phyloP scores from a whole-genome alignment of 1,140 invertebrate species.

The Xylocopa sonorina region DNA sequence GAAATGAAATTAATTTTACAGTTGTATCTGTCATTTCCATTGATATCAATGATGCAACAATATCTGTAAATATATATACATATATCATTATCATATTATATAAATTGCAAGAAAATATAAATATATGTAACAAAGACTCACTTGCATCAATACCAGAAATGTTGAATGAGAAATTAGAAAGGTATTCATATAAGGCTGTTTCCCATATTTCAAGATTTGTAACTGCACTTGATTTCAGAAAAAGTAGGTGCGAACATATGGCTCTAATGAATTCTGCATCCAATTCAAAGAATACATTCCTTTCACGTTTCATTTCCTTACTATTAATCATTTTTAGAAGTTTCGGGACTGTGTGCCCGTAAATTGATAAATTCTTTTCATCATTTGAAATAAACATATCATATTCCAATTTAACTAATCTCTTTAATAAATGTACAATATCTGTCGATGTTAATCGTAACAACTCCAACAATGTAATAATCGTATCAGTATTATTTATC shows the following conservation, averaged over 20 bases:
- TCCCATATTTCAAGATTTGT: conserved; percentile 82
- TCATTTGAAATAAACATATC: conserved; percentile 60
- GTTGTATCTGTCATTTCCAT: conserved; percentile 57
- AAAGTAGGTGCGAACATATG: conserved; percentile 57
- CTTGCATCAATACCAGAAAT: conserved; percentile 78
- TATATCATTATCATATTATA: conserved; percentile 39
- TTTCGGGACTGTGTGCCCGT: conserved; percentile 69
- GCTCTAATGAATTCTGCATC: conserved; percentile 62
- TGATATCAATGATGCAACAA: conserved; percentile 66
- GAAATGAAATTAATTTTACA: conserved; percentile 67
- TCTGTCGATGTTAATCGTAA: conserved; percentile 61
- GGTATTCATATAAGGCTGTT: conserved; percentile 81
- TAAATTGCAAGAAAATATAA: not conserved
- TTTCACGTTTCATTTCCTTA: conserved; percentile 14
- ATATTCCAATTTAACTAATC: conserved; percentile 60
- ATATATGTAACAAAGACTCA: conserved; percentile 42
- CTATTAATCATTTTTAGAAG: conserved; percentile 65
- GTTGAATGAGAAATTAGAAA: conserved; percentile 84
- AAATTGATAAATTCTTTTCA: conserved; percentile 65
- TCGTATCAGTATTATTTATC: conserved; percentile 18
- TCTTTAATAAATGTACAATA: conserved; percentile 61
- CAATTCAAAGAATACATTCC: conserved; percentile 44
- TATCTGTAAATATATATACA: conserved; percentile 67
- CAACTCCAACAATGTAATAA: conserved; percentile 59
- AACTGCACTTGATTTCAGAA: conserved; percentile 64